Evolutionary conservation across 2,797 vertebrate genomes (phyloP).

Genomic region (Champsocephalus esox): DNA sequence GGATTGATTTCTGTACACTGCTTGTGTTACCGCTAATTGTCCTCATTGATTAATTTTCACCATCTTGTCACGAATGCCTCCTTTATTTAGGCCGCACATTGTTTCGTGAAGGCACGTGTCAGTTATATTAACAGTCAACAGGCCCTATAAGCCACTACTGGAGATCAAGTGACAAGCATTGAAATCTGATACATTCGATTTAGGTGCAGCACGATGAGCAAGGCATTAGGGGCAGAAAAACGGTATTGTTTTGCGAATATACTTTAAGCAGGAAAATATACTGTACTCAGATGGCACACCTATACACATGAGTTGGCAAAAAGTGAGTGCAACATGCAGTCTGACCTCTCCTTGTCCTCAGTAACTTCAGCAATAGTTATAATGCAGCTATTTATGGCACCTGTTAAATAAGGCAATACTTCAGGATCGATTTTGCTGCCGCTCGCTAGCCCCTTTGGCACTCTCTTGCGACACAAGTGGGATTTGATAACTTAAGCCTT

Average conservation of each 20-base stretch:
- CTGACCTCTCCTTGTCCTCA: conserved; percentile 78
- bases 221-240: neutral
- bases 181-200: conserved; percentile 19
- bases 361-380: conserved; percentile 82
- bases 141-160: neutral
- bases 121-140: conserved; percentile 10
- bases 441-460: conserved; percentile 79
- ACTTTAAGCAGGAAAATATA: conserved; percentile 10
- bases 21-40: conserved; percentile 82
- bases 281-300: conserved; percentile 4
- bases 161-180: neutral
- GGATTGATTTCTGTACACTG: conserved; percentile 76
- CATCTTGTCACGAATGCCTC: conserved; percentile 78
- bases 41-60: conserved; percentile 81
- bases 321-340: conserved; percentile 52
- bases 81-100: conserved; percentile 60
- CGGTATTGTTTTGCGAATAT: conserved; percentile 10
- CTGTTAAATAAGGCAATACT: conserved; percentile 92
- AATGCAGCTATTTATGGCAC: conserved; percentile 91
- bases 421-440: conserved; percentile 93
- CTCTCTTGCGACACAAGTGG: conserved; percentile 76
- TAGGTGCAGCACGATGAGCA: neutral
- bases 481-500: conserved; percentile 92
- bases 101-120: neutral
- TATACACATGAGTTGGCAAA: conserved; percentile 35